phyloP scores from a whole-genome alignment of 2,113 vertebrate genomes.

The Trogon surrucura region DNA sequence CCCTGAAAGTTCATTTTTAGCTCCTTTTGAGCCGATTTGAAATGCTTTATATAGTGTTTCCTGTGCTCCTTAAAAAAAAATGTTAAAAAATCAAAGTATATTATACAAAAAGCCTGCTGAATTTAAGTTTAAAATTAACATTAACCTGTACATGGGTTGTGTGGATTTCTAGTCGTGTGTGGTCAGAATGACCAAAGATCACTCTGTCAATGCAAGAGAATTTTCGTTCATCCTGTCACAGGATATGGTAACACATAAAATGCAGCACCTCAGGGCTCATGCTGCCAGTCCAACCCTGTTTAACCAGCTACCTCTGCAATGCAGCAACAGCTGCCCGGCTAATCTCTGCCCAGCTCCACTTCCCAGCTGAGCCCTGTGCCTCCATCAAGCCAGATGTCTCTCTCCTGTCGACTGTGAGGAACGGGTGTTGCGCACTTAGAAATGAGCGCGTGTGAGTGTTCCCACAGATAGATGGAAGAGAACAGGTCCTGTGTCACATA shows the following conservation, averaged over 20 bases:
- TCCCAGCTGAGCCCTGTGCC: neutral
- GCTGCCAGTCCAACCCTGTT: neutral
- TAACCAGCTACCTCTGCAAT: neutral
- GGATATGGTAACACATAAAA: neutral
- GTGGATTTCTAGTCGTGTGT: neutral
- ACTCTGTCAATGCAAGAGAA: neutral
- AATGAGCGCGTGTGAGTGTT: accelerated
- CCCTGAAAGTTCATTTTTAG: neutral
- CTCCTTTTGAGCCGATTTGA: neutral
- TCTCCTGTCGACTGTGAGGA: neutral
- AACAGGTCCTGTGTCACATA: accelerated
- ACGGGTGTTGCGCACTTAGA: neutral
- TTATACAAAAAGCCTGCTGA: neutral
- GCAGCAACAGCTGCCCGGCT: neutral
- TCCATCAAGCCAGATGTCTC: neutral
- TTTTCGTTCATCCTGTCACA: neutral
- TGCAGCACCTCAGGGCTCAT: neutral
- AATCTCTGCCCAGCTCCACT: neutral
- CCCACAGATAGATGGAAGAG: neutral
- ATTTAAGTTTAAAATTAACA: neutral
- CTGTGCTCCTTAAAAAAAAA: neutral
- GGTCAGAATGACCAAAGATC: neutral
- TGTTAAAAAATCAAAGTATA: neutral
- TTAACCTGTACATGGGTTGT: neutral
- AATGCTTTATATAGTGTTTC: neutral